Conservation (phyloP, 2,797 vertebrate genomes). For the Halcyon leucocephala region DNA sequence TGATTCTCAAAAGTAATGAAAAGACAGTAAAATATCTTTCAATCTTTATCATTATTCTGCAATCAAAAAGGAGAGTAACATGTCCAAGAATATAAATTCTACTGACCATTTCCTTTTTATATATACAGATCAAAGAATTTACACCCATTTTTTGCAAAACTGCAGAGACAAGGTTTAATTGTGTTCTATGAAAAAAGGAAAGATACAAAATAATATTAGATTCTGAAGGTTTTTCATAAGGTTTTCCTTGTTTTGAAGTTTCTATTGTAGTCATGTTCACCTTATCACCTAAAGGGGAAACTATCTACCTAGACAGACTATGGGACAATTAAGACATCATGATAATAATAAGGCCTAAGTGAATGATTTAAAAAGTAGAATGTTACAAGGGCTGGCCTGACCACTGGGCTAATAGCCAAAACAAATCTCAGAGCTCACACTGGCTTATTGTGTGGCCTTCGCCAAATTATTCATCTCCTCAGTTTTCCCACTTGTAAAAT, state of each 20-base stretch:
- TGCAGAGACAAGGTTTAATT: neutral
- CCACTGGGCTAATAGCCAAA: constrained; percentile 8
- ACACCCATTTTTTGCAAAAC: neutral
- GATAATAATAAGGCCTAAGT: neutral
- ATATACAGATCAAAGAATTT: neutral
- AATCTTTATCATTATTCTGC: neutral
- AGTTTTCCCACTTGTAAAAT: neutral
- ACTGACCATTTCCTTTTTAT: neutral
- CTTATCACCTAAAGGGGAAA: neutral
- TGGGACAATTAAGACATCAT: neutral
- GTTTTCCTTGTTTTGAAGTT: neutral
- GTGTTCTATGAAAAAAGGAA: neutral
- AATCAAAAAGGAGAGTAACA: neutral
- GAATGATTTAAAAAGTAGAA: neutral
- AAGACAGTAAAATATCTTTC: neutral
- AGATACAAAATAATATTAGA: neutral
- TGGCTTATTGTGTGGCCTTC: neutral
- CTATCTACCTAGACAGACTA: neutral
- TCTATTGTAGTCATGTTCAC: neutral
- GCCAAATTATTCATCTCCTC: constrained; percentile 18
- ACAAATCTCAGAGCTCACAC: neutral
- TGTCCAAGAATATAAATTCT: neutral
- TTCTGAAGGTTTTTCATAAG: neutral
- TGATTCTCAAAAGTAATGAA: constrained; percentile 18
- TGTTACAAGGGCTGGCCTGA: neutral